Evolutionary conservation across 2,797 vertebrate genomes (phyloP).

Genomic region (Hoplostethus mediterraneus): DNA sequence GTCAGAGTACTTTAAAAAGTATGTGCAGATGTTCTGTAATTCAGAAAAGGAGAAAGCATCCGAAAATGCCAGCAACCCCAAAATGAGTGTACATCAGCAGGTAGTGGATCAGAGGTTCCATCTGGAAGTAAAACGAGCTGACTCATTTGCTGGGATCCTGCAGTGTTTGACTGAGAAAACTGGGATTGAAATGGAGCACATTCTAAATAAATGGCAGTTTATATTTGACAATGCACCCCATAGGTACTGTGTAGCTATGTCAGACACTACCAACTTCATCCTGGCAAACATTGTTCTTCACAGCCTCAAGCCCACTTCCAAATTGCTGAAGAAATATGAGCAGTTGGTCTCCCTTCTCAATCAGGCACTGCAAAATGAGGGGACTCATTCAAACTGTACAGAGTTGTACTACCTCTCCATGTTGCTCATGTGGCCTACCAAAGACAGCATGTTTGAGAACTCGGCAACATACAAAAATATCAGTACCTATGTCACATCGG

Average conservation of each 20-base stretch:
- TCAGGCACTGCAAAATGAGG: conserved; percentile 69
- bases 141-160: conserved; percentile 68
- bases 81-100: conserved; percentile 50
- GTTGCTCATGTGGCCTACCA: conserved; percentile 85
- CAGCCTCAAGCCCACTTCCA: conserved; percentile 47
- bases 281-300: conserved; percentile 71
- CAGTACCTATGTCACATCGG: conserved; percentile 58
- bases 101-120: conserved; percentile 42
- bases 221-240: conserved; percentile 34
- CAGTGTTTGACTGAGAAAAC: conserved; percentile 54
- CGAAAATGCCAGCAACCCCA: conserved; percentile 60
- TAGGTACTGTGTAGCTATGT: background rate
- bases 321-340: conserved; percentile 45
- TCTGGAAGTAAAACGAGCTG: conserved; percentile 63
- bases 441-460: conserved; percentile 46
- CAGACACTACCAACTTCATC: conserved; percentile 60
- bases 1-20: conserved; percentile 48
- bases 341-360: conserved; percentile 66
- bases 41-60: conserved; percentile 50
- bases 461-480: conserved; percentile 71
- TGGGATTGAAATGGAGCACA: conserved; percentile 33
- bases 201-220: conserved; percentile 59
- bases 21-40: conserved; percentile 47
- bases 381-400: conserved; percentile 42
- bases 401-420: conserved; percentile 85